Conservation (phyloP, 2,888 invertebrate species). For the Therioaphis trifolii region DNA sequence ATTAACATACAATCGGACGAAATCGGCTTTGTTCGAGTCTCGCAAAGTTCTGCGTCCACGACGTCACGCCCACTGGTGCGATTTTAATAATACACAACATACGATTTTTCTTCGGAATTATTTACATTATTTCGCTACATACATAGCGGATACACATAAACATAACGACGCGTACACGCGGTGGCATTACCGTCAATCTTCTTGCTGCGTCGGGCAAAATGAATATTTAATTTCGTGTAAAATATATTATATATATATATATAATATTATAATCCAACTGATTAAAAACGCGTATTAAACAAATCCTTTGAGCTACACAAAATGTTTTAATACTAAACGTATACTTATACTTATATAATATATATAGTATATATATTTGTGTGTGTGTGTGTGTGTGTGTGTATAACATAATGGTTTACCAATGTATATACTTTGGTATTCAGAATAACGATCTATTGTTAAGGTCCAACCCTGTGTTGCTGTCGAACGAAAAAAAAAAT, state of each 20-base stretch:
- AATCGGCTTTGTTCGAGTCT: too few species aligned
- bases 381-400: too few species aligned
- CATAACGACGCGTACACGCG: neutral
- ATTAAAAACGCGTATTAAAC: slow-evolving; percentile 41
- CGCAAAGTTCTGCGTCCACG: too few species aligned
- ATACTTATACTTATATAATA: neutral
- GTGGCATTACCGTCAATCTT: slow-evolving; percentile 26
- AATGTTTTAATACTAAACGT: neutral
- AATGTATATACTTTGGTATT: slow-evolving; percentile 28
- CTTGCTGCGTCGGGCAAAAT: slow-evolving; percentile 10
- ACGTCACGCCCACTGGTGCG: too few species aligned
- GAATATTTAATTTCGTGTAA: slow-evolving; percentile 42
- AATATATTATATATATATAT: neutral
- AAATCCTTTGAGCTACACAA: slow-evolving; percentile 28
- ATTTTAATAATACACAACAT: too few species aligned
- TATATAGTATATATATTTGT: neutral
- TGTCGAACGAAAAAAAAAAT: slow-evolving; percentile 1
- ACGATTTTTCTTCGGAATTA: too few species aligned
- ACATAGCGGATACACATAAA: neutral
- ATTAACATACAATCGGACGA: too few species aligned
- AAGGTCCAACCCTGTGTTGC: slow-evolving; percentile 36
- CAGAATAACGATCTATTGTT: slow-evolving; percentile 49
- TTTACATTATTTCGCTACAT: too few species aligned
- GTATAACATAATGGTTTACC: neutral
- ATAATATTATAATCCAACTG: slow-evolving; percentile 16